A percentile compares a stretch with the other conserved stretches of the same genome.
These are phyloP conservation scores for Chrysocyon brachyurus DNA, from an alignment of 2,797 vertebrate genomes.

Conservation along the genomic window DNA sequence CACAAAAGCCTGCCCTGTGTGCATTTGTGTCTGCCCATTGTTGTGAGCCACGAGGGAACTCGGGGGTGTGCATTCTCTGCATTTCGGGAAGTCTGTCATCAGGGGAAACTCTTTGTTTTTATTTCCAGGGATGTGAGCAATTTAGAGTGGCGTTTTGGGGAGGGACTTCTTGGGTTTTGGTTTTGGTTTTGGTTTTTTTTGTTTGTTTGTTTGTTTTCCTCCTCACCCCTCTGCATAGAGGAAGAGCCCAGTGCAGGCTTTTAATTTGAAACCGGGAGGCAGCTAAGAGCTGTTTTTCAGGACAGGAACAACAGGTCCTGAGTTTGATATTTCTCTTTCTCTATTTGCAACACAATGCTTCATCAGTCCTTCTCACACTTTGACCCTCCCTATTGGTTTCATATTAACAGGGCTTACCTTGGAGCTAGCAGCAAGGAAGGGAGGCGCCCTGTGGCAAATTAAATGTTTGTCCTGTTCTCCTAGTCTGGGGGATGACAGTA, in stretches of 20 bases:
- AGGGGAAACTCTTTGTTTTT: conserved; percentile 69
- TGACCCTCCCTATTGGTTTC: neutral
- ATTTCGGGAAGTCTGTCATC: conserved; percentile 73
- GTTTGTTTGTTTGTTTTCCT: too few species aligned
- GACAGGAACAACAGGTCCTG: neutral
- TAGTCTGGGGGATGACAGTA: conserved; percentile 60
- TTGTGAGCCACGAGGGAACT: fast-evolving
- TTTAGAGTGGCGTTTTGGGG: neutral
- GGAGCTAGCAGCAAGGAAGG: neutral
- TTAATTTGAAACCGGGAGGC: neutral
- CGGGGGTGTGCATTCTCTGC: neutral
- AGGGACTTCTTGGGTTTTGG: neutral
- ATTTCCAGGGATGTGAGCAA: conserved; percentile 58
- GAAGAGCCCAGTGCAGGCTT: neutral
- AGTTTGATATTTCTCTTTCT: conserved; percentile 24
- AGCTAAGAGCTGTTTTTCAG: neutral
- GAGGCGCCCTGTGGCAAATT: conserved; percentile 7
- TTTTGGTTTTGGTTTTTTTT: neutral
- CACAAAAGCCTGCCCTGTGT: conserved; percentile 53
- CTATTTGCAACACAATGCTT: neutral
- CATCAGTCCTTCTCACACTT: conserved; percentile 9
- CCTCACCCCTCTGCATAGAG: neutral
- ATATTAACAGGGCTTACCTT: conserved; percentile 48
- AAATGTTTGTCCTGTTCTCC: conserved; percentile 34
- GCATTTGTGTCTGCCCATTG: conserved; percentile 58